Evolutionary conservation across 2,888 invertebrate species (phyloP).

Genomic region (Drosophila melanocephala): DNA sequence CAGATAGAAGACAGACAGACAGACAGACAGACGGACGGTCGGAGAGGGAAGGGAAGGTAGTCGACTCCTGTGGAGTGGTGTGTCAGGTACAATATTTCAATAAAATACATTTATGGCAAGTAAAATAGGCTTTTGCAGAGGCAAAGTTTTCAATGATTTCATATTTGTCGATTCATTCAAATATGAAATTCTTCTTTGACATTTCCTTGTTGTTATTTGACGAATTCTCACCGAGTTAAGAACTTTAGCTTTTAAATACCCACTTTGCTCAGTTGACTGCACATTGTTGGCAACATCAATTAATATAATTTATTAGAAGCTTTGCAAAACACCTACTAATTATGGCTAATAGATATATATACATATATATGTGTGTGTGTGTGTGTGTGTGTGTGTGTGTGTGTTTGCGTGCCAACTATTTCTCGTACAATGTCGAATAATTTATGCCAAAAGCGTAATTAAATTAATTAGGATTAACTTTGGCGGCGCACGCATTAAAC

Average conservation of each 20-base stretch:
- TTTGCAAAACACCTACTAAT: slow-evolving; percentile 66
- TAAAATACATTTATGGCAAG: slow-evolving; percentile 70
- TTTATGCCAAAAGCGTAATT: slow-evolving; percentile 79
- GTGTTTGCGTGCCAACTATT: slow-evolving; percentile 42
- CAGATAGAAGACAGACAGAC: background rate
- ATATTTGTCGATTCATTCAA: slow-evolving; percentile 67
- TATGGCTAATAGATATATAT: slow-evolving; percentile 60
- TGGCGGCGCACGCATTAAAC: slow-evolving; percentile 80
- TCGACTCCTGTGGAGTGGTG: slow-evolving; percentile 8
- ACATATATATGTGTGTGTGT: background rate
- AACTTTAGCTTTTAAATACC: slow-evolving; percentile 15
- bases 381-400: slow-evolving; percentile 10
- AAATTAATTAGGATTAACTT: slow-evolving; percentile 82
- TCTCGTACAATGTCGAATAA: slow-evolving; percentile 66
- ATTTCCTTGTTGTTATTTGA: slow-evolving; percentile 7
- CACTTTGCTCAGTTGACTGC: slow-evolving; percentile 26
- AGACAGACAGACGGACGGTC: background rate
- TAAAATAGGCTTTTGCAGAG: slow-evolving; percentile 19
- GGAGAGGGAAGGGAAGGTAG: background rate
- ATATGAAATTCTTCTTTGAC: slow-evolving; percentile 17
- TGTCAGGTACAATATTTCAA: slow-evolving; percentile 76
- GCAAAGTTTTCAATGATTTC: slow-evolving; percentile 70
- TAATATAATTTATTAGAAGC: slow-evolving; percentile 72
- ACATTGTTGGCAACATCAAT: slow-evolving; percentile 56
- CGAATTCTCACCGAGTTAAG: background rate